phyloP scores from a whole-genome alignment of 2,113 vertebrate species.

The Indicator indicator region DNA sequence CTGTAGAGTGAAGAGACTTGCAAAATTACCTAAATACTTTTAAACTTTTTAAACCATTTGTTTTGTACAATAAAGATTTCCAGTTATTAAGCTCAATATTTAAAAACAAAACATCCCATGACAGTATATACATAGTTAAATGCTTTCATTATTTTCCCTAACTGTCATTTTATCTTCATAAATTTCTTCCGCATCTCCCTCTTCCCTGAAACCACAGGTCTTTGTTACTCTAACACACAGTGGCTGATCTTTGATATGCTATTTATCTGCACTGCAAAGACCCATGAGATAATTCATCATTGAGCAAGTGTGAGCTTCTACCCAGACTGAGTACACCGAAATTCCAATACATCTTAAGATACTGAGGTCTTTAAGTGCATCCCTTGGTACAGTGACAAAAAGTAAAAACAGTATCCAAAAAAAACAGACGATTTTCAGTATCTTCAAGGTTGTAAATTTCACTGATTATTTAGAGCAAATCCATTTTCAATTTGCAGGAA shows the following conservation, averaged over 20 bases:
- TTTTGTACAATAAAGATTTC: background rate
- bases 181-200: background rate
- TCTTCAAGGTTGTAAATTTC: background rate
- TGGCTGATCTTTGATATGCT: background rate
- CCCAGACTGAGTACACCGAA: background rate
- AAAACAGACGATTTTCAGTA: background rate
- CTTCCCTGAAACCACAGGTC: accelerated
- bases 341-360: background rate
- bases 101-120: background rate
- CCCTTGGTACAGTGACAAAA: background rate
- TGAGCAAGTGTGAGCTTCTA: background rate
- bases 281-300: background rate
- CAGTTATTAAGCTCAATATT: background rate
- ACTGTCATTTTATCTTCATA: background rate
- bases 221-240: background rate
- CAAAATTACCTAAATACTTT: background rate
- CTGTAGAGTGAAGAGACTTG: background rate
- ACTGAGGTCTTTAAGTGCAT: background rate
- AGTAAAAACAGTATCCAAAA: background rate
- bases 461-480: constrained; percentile 23
- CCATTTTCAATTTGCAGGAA: constrained; percentile 28
- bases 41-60: background rate
- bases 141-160: background rate
- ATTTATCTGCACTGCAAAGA: background rate
- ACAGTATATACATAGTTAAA: background rate